Evolutionary conservation across 2,113 vertebrate species (phyloP).

Genomic region (Apodemus sylvaticus): DNA sequence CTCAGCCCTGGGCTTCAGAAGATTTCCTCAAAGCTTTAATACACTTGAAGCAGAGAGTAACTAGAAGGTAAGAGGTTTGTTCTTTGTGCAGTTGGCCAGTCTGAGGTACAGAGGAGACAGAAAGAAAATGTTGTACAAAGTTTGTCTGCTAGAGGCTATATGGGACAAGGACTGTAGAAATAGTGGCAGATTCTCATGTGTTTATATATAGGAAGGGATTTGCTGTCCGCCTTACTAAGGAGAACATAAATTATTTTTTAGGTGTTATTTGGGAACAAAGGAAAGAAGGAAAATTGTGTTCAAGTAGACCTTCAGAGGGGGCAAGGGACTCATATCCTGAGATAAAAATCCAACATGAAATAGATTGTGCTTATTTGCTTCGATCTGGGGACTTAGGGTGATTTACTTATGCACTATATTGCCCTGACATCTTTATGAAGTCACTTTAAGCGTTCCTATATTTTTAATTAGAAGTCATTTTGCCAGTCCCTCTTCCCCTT

Average conservation of each 20-base stretch:
- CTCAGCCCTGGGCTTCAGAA: too few relatives aligned
- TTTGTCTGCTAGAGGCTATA: not conserved
- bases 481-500: constrained; percentile 45
- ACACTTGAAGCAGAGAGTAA: not conserved
- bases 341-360: constrained; percentile 48
- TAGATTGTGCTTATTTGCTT: constrained; percentile 39
- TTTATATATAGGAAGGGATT: constrained; percentile 20
- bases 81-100: not conserved
- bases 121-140: not conserved
- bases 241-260: constrained; percentile 24
- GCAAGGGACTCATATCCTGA: constrained; percentile 20
- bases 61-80: not conserved
- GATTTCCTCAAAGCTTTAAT: constrained; percentile 29
- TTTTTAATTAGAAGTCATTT: constrained; percentile 76
- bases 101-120: not conserved
- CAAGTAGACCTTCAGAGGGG: constrained; percentile 32
- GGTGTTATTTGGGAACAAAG: constrained; percentile 40
- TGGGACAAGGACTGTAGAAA: not conserved
- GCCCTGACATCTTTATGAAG: constrained; percentile 76
- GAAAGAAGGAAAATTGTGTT: constrained; percentile 29
- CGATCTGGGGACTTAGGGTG: constrained; percentile 21
- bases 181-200: not conserved
- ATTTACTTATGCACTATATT: constrained; percentile 61
- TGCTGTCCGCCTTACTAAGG: constrained; percentile 13
- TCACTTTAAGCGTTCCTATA: constrained; percentile 65